Conservation (phyloP, 2,888 invertebrate species). For the Phrixothrix hirtus region DNA sequence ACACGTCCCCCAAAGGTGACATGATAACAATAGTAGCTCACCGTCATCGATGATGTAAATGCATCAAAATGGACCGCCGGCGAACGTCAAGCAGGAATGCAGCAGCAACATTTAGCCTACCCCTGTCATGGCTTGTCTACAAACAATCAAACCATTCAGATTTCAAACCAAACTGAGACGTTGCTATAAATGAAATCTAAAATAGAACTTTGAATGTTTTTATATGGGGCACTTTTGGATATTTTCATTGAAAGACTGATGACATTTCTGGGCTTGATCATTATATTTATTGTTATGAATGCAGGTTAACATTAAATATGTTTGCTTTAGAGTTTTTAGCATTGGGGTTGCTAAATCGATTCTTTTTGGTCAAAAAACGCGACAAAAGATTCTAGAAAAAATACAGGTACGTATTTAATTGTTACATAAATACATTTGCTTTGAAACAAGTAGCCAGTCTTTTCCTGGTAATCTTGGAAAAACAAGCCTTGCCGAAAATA, state of each 20-base stretch:
- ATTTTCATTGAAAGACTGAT: too few species aligned
- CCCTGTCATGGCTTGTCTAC: constrained; percentile 44
- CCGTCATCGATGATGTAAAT: constrained; percentile 20
- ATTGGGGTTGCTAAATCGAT: too few species aligned
- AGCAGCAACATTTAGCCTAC: constrained; percentile 39
- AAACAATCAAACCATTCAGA: constrained; percentile 37
- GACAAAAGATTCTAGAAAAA: background rate
- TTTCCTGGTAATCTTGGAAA: too few species aligned
- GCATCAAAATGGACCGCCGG: constrained; percentile 13
- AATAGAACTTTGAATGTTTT: constrained; percentile 8
- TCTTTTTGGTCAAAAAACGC: background rate
- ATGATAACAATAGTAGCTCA: constrained; percentile 40
- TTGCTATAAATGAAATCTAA: constrained; percentile 6
- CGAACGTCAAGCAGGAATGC: constrained; percentile 31
- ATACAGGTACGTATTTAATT: too few species aligned
- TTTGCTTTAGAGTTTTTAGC: too few species aligned
- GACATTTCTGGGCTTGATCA: too few species aligned
- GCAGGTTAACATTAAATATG: background rate
- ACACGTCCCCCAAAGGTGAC: constrained; percentile 47
- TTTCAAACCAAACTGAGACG: constrained; percentile 19
- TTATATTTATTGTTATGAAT: too few species aligned
- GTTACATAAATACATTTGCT: too few species aligned
- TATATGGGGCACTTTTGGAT: too few species aligned
- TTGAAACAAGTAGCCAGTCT: too few species aligned
- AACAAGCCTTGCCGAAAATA: too few species aligned